Base-by-base conservation (phyloP, 2,113 vertebrate species). In the Semicossyphus pulcher region DNA sequence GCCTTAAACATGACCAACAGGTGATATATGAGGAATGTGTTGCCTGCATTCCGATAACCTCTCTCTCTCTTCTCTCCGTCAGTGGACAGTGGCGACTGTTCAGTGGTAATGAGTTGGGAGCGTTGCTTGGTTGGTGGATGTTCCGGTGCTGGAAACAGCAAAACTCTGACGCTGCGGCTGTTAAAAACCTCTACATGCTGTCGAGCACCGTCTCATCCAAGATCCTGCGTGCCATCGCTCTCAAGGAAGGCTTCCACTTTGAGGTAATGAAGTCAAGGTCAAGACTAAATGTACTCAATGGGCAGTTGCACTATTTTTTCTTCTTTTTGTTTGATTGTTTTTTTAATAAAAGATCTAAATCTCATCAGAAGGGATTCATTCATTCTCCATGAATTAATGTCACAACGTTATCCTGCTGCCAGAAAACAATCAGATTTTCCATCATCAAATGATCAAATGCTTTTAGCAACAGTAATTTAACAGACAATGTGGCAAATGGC, bases 151-250 rank as follows among this genome's bases (percentile, higher is more conserved):
- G 98, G 98, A 98, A 95, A 85, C 90, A 92, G 54, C 92, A 95
- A 54, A 95, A 94, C 72, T 86, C 76, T 1, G 92, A 93, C 11
- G 65, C 64, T 5, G 29, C 34, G 8, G 86, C 94, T 7, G 81
- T 97, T 61, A 98, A 96, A 89, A 95, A 96, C 11, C 32, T 94
- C 5, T 99, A 98, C 88, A 98, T 99, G 98, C 78, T 99, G 81
- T 93, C 97, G 18, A 99, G 97, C 93, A 99, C 98, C 0, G 98
- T 99, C 66, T 99, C 98, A 37, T 99, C 98, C 59, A 99, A 99
- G 94, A 99, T 99, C 71, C 89, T 99, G 54, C 91, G 94, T 11
- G 98, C 97, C 72, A 97, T 99, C 12, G 97, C 97, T 28, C 88
- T 98, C 4, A 98, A 99, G 86, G 97, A 99, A 67, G 96, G 98